Evolutionary conservation across 2,113 vertebrate species (phyloP).

Genomic region (Polypterus senegalus): DNA sequence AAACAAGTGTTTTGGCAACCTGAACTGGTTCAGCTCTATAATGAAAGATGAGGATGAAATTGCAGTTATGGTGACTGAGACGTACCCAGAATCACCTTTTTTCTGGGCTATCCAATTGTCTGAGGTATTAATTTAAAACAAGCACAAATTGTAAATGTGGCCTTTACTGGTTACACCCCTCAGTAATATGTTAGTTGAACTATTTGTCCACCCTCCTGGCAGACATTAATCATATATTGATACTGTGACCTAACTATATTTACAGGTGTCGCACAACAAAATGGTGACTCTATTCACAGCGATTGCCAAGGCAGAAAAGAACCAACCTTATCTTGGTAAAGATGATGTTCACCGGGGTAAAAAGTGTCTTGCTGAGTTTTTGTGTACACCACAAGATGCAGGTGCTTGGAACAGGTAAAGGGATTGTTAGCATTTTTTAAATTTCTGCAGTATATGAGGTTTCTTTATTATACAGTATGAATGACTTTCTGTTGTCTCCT

Average conservation of each 20-base stretch:
- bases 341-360: not conserved
- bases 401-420: conserved; percentile 18
- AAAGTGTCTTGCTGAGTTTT: conserved; percentile 14
- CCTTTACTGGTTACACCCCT: too few species aligned
- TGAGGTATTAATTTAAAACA: conserved; percentile 3
- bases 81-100: conserved; percentile 9
- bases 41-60: not conserved
- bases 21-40: conserved; percentile 5
- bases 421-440: too few species aligned
- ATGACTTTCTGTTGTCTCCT: too few species aligned
- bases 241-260: too few species aligned
- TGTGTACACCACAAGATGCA: not conserved
- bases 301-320: not conserved
- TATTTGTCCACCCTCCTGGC: too few species aligned
- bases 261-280: conserved; percentile 2
- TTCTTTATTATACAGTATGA: too few species aligned
- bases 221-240: too few species aligned
- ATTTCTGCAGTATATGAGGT: too few species aligned
- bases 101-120: conserved; percentile 25
- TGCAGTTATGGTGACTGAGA: conserved; percentile 18
- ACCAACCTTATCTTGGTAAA: not conserved
- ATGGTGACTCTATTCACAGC: conserved; percentile 7
- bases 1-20: conserved; percentile 14
- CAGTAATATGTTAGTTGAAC: too few species aligned
- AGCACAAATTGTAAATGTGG: too few species aligned